phyloP scores from a whole-genome alignment of 2,113 vertebrate species.

The Elgaria multicarinata region DNA sequence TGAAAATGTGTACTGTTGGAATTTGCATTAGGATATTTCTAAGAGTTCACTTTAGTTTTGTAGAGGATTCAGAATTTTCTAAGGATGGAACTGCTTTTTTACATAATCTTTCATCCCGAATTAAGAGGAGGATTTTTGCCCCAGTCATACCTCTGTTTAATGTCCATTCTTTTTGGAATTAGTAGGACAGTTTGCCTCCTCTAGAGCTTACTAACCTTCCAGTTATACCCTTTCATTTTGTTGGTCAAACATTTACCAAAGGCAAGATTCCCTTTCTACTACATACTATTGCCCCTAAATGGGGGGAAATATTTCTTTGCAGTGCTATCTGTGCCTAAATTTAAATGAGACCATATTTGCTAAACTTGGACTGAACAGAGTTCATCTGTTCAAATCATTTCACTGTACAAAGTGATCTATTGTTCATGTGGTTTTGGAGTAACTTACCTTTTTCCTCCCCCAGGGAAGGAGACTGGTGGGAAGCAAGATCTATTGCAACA shows the following conservation, averaged over 20 bases:
- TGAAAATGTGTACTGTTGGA: not conserved
- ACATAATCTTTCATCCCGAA: not conserved
- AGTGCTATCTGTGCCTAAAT: not conserved
- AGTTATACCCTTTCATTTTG: too few relatives aligned
- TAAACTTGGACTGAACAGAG: conserved; percentile 4
- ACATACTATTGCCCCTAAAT: not conserved
- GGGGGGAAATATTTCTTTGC: not conserved
- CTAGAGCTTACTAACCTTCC: not conserved
- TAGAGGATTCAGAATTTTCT: not conserved
- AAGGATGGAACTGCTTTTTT: not conserved
- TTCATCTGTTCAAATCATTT: not conserved
- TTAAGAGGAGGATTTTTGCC: not conserved
- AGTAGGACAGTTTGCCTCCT: not conserved
- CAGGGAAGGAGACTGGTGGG: conserved; percentile 99
- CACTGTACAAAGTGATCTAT: not conserved
- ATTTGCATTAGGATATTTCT: not conserved
- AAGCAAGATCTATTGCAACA: conserved; percentile 97
- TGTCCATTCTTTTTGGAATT: not conserved
- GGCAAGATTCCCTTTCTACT: not conserved
- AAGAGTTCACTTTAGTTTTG: not conserved
- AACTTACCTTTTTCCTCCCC: conserved; percentile 34
- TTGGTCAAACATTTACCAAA: not conserved
- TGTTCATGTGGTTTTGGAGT: conserved; percentile 51
- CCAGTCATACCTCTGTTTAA: not conserved
- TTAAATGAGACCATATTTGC: not conserved